phyloP scores from a whole-genome alignment of 2,888 invertebrate species.

The Yponomeuta sedellus region DNA sequence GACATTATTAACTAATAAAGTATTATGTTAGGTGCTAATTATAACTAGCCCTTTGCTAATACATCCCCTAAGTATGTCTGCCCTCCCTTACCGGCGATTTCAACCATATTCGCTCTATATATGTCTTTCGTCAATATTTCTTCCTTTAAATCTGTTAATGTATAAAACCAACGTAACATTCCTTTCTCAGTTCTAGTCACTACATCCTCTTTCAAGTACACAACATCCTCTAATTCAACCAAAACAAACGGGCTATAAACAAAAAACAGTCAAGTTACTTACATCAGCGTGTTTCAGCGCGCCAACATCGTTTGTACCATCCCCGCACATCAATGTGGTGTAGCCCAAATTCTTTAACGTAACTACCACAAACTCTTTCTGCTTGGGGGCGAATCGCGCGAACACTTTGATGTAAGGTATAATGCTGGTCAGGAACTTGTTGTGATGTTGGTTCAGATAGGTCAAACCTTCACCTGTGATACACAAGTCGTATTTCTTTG shows the following conservation, averaged over 20 bases:
- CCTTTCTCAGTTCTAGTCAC: too few relatives aligned
- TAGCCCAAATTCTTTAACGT: slow-evolving; percentile 91
- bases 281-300: slow-evolving; percentile 98
- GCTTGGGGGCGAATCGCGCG: slow-evolving; percentile 98
- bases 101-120: too few relatives aligned
- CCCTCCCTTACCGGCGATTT: too few relatives aligned
- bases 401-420: slow-evolving; percentile 94
- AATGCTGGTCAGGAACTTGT: slow-evolving; percentile 80
- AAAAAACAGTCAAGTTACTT: slow-evolving; percentile 49
- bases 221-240: too few relatives aligned
- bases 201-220: too few relatives aligned
- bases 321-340: slow-evolving; percentile 98
- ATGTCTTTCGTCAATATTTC: too few relatives aligned
- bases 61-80: too few relatives aligned
- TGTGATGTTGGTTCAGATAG: slow-evolving; percentile 80
- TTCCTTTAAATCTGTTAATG: too few relatives aligned
- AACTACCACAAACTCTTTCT: slow-evolving; percentile 97
- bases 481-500: slow-evolving; percentile 90
- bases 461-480: slow-evolving; percentile 94
- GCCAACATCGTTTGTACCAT: slow-evolving; percentile 99
- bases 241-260: background rate
- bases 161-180: too few relatives aligned
- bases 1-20: too few relatives aligned
- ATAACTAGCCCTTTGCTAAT: too few relatives aligned
- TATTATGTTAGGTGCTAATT: too few relatives aligned